Evolutionary conservation across 1,140 invertebrate genomes (phyloP).

Genomic region (Drosophila kohkoa): DNA sequence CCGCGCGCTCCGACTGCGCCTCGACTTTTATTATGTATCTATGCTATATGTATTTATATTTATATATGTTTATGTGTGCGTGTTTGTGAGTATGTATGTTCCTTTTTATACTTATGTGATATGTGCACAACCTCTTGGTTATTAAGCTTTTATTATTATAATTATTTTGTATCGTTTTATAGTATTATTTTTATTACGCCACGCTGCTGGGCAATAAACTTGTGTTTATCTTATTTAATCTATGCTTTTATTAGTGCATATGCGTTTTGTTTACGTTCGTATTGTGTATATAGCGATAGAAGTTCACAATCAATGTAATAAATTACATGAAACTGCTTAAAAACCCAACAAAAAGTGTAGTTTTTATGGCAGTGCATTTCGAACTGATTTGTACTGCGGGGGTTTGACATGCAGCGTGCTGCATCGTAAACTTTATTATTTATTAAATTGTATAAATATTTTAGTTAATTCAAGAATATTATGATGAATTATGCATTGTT

Average conservation of each 20-base stretch:
- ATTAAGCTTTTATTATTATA: slow-evolving; percentile 35
- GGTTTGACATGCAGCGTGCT: slow-evolving; percentile 2
- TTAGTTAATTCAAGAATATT: too few species aligned
- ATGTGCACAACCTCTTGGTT: slow-evolving; percentile 44
- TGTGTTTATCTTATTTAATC: not conserved
- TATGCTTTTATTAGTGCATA: slow-evolving; percentile 6
- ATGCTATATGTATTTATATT: slow-evolving; percentile 3
- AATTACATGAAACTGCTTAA: slow-evolving; percentile 73
- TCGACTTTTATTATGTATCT: slow-evolving; percentile 21
- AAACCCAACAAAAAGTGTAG: slow-evolving; percentile 31
- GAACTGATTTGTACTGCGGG: not conserved
- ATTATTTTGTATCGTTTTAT: slow-evolving; percentile 28
- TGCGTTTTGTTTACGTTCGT: slow-evolving; percentile 21
- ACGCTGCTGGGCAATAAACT: slow-evolving; percentile 58
- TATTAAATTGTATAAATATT: too few species aligned
- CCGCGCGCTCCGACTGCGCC: slow-evolving; percentile 20
- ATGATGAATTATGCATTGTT: too few species aligned
- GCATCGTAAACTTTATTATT: not conserved
- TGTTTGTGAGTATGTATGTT: slow-evolving; percentile 22
- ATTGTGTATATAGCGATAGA: slow-evolving; percentile 69
- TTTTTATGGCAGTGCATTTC: slow-evolving; percentile 22
- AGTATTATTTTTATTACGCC: slow-evolving; percentile 36
- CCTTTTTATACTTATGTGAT: slow-evolving; percentile 45
- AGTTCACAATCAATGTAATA: slow-evolving; percentile 79
- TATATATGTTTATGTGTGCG: too few species aligned